Conservation (phyloP, 2,113 vertebrate genomes). For the Chiloscyllium plagiosum region DNA sequence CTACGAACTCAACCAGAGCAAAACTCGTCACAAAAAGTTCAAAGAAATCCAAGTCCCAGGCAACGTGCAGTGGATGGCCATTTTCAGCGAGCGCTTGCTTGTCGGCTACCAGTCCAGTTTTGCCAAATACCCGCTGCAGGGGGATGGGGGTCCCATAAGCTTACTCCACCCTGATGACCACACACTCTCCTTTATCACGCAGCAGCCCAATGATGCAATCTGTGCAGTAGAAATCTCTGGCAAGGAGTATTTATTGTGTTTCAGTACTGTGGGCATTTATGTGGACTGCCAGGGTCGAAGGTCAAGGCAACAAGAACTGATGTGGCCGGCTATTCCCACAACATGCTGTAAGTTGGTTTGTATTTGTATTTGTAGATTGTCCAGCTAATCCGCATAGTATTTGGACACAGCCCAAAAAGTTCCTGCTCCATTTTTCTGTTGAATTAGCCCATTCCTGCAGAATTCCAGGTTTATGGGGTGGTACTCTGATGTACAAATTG, state of each 20-base stretch:
- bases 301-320: conserved; percentile 91
- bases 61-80: conserved; percentile 87
- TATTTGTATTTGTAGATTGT: not conserved
- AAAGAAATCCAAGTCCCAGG: conserved; percentile 85
- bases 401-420: not conserved
- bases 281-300: conserved; percentile 93
- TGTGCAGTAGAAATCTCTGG: conserved; percentile 92
- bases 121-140: conserved; percentile 75
- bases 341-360: conserved; percentile 78
- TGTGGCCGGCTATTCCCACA: conserved; percentile 87
- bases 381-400: not conserved
- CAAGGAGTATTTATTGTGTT: conserved; percentile 96
- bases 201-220: conserved; percentile 82
- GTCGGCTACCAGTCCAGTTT: conserved; percentile 92
- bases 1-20: conserved; percentile 91
- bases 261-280: conserved; percentile 87
- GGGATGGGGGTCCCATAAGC: conserved; percentile 68
- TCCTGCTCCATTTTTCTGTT: not conserved
- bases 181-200: conserved; percentile 84
- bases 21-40: conserved; percentile 80
- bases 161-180: conserved; percentile 88
- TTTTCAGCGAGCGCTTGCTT: conserved; percentile 84
- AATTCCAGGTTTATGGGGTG: not conserved
- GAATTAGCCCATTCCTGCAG: not conserved
- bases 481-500: not conserved